These are phyloP conservation scores for Pollenia griseotomentosa DNA, from an alignment of 2,888 invertebrate species.

Conservation along the genomic window DNA sequence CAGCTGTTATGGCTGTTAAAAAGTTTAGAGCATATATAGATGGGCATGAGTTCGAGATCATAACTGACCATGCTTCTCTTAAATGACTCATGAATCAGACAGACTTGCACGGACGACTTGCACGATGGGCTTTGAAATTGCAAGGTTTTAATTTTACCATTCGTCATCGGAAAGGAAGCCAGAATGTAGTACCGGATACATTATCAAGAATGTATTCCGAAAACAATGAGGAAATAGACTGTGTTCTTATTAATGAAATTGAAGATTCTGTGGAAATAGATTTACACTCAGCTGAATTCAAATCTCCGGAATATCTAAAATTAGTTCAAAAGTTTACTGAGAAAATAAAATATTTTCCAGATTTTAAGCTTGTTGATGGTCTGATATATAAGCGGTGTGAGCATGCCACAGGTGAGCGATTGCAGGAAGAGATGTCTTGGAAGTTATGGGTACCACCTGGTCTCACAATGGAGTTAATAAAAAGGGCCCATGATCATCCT, in stretches of 20 bases:
- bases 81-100: too few relatives aligned
- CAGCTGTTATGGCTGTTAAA: too few relatives aligned
- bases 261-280: too few relatives aligned
- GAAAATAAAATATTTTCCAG: too few relatives aligned
- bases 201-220: background rate
- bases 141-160: slow-evolving; percentile 43
- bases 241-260: background rate
- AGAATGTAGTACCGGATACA: background rate
- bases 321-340: too few relatives aligned
- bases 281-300: too few relatives aligned
- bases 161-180: background rate
- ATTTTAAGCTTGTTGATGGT: slow-evolving; percentile 11
- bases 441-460: slow-evolving; percentile 35
- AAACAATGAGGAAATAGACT: background rate
- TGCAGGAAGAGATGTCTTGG: slow-evolving; percentile 28
- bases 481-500: slow-evolving; percentile 23
- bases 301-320: too few relatives aligned
- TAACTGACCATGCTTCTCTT: too few relatives aligned
- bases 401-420: background rate
- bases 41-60: background rate
- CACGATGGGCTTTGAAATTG: slow-evolving; percentile 1
- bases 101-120: background rate
- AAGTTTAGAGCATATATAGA: too few relatives aligned
- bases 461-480: background rate
- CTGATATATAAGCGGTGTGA: slow-evolving; percentile 36